These are phyloP conservation scores for Acanthaster planci DNA, from an alignment of 35 echinoderm and acorn worm genomes.

Conservation along the genomic window DNA sequence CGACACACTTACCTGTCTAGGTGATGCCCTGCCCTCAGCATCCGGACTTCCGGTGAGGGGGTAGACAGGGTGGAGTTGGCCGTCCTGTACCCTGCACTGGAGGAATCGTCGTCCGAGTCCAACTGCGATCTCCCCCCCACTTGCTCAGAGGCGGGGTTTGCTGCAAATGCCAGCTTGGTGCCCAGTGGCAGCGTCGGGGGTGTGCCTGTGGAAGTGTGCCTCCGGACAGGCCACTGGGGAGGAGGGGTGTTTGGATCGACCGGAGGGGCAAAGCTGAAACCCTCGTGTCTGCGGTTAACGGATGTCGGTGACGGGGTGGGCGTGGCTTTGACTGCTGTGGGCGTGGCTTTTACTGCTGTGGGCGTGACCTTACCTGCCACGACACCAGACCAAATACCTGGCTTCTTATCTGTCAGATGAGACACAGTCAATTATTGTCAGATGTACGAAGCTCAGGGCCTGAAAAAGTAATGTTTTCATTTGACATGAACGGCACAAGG, in stretches of 20 bases:
- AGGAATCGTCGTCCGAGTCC: neutral
- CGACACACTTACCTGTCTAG: neutral
- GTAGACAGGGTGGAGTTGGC: neutral
- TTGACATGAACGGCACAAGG: too few relatives aligned
- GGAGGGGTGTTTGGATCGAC: neutral
- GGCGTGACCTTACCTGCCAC: conserved; percentile 35
- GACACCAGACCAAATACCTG: conserved; percentile 43
- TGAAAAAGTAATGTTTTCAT: too few relatives aligned
- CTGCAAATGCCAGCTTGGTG: neutral
- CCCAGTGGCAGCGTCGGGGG: neutral
- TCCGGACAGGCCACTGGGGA: conserved; percentile 16
- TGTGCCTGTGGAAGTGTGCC: conserved; percentile 4
- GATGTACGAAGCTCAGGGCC: neutral
- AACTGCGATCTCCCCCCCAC: neutral
- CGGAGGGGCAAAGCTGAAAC: neutral
- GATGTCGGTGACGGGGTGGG: neutral
- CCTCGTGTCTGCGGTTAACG: neutral
- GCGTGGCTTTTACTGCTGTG: conserved; percentile 21
- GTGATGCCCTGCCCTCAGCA: neutral
- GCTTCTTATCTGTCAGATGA: neutral
- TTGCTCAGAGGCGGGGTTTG: neutral
- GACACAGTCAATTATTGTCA: neutral
- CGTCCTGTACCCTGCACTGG: conserved; percentile 1
- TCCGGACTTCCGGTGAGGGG: neutral
- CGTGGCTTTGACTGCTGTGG: neutral